These are phyloP conservation scores for Smutsia temminckii DNA, from an alignment of 2,797 vertebrate species.

Conservation along the genomic window DNA sequence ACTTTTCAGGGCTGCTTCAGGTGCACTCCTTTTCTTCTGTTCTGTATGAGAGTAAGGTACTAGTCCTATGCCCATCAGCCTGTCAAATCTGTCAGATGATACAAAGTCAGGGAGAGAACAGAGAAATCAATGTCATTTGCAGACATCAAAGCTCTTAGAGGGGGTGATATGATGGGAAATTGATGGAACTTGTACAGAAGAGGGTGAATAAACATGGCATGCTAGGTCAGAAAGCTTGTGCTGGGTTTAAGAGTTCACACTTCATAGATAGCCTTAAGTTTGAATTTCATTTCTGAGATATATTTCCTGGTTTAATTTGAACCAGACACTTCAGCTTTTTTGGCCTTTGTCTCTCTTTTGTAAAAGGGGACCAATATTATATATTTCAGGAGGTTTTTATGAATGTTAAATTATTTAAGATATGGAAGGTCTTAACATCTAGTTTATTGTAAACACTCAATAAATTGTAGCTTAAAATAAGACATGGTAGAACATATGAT, in stretches of 20 bases:
- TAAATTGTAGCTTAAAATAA: background rate
- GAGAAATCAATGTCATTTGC: background rate
- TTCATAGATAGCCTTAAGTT: background rate
- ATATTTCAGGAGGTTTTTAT: background rate
- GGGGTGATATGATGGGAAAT: background rate
- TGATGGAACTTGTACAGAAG: background rate
- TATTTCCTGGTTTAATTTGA: background rate
- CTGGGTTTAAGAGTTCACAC: background rate
- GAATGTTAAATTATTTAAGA: background rate
- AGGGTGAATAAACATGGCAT: background rate
- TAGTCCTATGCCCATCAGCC: background rate
- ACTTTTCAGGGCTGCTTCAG: background rate
- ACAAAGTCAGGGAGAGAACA: background rate
- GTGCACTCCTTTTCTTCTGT: background rate
- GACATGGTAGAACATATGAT: background rate
- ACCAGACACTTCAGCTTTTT: background rate
- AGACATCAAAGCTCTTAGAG: background rate
- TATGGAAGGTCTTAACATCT: background rate
- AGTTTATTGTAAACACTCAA: background rate
- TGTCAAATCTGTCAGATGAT: background rate
- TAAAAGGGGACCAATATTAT: background rate
- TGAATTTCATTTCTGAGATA: background rate
- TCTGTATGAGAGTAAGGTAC: background rate
- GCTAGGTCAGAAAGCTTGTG: background rate
- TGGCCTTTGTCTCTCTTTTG: rapidly evolving